Base-by-base conservation (phyloP, 2,888 invertebrate genomes). In the Panopea generosa region DNA sequence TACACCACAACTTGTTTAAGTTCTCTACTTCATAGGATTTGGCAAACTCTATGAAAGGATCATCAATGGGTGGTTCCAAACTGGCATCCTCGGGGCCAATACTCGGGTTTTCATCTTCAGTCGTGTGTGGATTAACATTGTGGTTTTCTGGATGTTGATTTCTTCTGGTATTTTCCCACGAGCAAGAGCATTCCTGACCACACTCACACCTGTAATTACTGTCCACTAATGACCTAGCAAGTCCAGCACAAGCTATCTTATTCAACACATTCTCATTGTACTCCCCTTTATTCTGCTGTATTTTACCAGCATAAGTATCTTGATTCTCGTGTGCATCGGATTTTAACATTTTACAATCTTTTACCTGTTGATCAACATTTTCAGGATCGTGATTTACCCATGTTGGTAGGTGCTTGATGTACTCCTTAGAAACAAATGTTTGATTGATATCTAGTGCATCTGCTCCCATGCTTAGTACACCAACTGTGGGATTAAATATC, bases 391-490 rank as follows among this genome's bases (percentile, higher is more conserved):
- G 59, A 62, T 90, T 92, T 40, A 87, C 89, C 94, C 94, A 94
- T 2, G 93, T 89, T 2, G 94, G 94, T 22, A 94, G 87, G 53
- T 93, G 89, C 60, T 93, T 92, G 26, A 94, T 91, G 79, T 94
- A 94, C 61, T 93, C 93, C 33, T 86, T 87, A 1, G 93, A 91
- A 56, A 93, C 90, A 27, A 92, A 86, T 93, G 93, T 59, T 91
- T 92, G 33, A 93, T 87, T 93, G 85, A 50, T 2, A 11, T 78
- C 73, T 2, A 52, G 27, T 22, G 53, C 57, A 52, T 75, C 62
- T 2, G 22, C 56, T n/a, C 52, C 62, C 14, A 26, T 20, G 16
- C 66, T 68, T 0, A 68, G 59, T 1, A 71, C 65, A 9, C 69
- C 75, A 86, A 80, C 33, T 45, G 85, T 75, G 81, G 86, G 85